A percentile compares a stretch with the other conserved stretches of the same genome.
These are phyloP conservation scores for Myoxocephalus aenaeus DNA, from an alignment of 2,797 vertebrate genomes.

Conservation along the genomic window DNA sequence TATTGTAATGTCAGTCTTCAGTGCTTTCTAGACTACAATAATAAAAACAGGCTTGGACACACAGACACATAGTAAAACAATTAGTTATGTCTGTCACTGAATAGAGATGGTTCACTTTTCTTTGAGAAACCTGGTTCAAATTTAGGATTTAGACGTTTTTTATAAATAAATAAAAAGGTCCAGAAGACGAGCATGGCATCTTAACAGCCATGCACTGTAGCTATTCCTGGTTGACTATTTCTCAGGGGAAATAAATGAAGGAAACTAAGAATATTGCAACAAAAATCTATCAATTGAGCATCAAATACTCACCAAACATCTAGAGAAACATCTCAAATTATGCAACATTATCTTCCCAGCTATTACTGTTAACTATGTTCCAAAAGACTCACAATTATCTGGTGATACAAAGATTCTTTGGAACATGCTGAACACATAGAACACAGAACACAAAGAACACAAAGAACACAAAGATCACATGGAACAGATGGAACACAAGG, in stretches of 20 bases:
- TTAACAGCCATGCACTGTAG: background rate
- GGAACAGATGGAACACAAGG: too few species aligned
- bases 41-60: conserved; percentile 17
- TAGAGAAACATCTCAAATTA: background rate
- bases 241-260: background rate
- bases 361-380: too few species aligned
- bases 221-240: background rate
- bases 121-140: conserved; percentile 48
- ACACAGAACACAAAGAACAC: too few species aligned
- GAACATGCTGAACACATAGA: too few species aligned
- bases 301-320: background rate
- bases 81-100: conserved; percentile 2
- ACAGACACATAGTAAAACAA: conserved; percentile 26
- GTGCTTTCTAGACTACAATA: conserved; percentile 60
- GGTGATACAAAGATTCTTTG: too few species aligned
- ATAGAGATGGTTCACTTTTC: conserved; percentile 26
- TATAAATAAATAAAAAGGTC: too few species aligned
- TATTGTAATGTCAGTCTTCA: conserved; percentile 64
- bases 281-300: background rate
- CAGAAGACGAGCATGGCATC: background rate
- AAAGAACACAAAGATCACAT: too few species aligned
- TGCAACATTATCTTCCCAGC: background rate
- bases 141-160: conserved; percentile 26
- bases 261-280: background rate
- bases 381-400: too few species aligned